Evolutionary conservation across 2,888 invertebrate species (phyloP).

Genomic region (Zaprionus lineosus): DNA sequence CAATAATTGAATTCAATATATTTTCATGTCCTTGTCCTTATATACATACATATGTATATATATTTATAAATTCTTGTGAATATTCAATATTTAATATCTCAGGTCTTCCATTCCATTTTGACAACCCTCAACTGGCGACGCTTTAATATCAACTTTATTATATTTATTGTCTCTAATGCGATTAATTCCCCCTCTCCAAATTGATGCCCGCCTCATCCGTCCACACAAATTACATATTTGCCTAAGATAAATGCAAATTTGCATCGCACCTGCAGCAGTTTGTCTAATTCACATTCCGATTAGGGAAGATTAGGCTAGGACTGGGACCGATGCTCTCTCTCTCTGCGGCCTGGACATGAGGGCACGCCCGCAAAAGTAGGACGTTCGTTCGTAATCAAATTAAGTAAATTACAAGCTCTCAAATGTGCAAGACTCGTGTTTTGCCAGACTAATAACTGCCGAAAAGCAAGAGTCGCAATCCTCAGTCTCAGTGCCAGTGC

Average conservation of each 20-base stretch:
- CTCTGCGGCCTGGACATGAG: neutral
- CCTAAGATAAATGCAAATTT: conserved; percentile 11
- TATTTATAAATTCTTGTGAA: too few relatives aligned
- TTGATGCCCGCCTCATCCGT: conserved; percentile 28
- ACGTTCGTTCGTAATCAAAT: conserved; percentile 71
- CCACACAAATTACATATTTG: conserved; percentile 49
- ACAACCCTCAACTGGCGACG: too few relatives aligned
- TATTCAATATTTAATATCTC: too few relatives aligned
- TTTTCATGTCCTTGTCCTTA: too few relatives aligned
- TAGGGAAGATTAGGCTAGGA: neutral
- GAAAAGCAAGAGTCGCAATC: conserved; percentile 52
- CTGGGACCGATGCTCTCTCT: neutral
- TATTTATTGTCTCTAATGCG: too few relatives aligned
- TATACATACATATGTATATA: too few relatives aligned
- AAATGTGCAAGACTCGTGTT: conserved; percentile 78
- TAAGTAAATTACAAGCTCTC: conserved; percentile 78
- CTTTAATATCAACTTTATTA: too few relatives aligned
- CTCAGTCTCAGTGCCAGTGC: conserved; percentile 11
- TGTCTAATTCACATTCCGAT: conserved; percentile 6
- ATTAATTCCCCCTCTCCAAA: too few relatives aligned
- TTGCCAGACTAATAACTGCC: conserved; percentile 72
- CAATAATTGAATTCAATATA: too few relatives aligned
- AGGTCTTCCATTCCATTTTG: too few relatives aligned
- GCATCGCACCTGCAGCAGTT: conserved; percentile 49
- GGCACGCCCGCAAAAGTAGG: conserved; percentile 41